Evolutionary conservation across 2,888 invertebrate genomes (phyloP).

Genomic region (Rhogogaster chlorosoma): DNA sequence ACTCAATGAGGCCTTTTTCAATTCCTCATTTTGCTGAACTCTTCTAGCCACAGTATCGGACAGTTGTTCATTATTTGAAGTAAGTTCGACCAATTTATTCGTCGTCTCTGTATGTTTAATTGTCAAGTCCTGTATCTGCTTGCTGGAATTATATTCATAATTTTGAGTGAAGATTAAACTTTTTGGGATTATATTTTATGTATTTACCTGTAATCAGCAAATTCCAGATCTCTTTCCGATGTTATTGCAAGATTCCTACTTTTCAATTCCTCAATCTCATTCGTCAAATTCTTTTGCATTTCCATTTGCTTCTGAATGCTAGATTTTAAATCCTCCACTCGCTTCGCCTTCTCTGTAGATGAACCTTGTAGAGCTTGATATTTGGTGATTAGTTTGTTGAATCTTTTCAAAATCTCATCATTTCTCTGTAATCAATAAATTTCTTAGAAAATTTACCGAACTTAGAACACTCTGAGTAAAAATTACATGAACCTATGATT

Average conservation of each 20-base stretch:
- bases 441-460: not conserved
- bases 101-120: not conserved
- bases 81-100: not conserved
- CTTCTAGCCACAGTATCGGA: constrained; percentile 42
- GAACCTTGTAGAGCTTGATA: not conserved
- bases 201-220: constrained; percentile 13
- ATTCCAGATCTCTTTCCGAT: constrained; percentile 14
- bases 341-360: not conserved
- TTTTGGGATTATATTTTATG: not conserved
- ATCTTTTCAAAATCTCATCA: not conserved
- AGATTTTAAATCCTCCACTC: not conserved
- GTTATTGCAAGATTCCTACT: not conserved
- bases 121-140: not conserved
- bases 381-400: not conserved
- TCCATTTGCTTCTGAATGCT: not conserved
- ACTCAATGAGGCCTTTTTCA: constrained; percentile 49
- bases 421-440: not conserved
- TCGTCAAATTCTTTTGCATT: not conserved
- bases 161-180: not conserved
- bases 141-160: not conserved
- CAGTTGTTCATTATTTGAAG: constrained; percentile 47
- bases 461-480: not conserved
- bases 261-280: not conserved
- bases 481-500: not conserved
- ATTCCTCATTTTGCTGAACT: constrained; percentile 34